A percentile compares a stretch with the other conserved stretches of the same genome.
These are phyloP conservation scores for Callyntrura guangdongensis DNA, from an alignment of 2,888 invertebrate species.

Conservation along the genomic window DNA sequence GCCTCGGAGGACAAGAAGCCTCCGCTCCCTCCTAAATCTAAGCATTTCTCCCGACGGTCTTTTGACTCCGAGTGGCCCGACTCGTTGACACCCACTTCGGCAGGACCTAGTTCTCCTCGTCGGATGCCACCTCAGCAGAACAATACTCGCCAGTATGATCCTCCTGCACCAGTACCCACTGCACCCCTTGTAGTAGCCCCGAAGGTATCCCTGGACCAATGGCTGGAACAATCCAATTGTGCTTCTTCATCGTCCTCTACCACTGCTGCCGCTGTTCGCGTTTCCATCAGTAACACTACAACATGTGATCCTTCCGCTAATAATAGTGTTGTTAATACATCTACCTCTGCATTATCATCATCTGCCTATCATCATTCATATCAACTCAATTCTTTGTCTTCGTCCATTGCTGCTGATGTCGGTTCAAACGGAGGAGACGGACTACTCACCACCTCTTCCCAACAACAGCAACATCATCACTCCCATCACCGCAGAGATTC, in stretches of 20 bases:
- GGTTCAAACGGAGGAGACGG: slow-evolving; percentile 27
- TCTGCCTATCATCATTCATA: slow-evolving; percentile 43
- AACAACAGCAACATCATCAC: not conserved
- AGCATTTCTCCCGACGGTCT: slow-evolving; percentile 82
- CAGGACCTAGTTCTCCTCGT: slow-evolving; percentile 67
- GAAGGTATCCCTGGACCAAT: slow-evolving; percentile 80
- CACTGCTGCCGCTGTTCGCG: slow-evolving; percentile 51
- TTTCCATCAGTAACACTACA: slow-evolving; percentile 66
- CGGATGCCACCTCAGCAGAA: slow-evolving; percentile 46
- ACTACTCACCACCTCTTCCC: slow-evolving; percentile 45
- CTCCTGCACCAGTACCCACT: slow-evolving; percentile 17
- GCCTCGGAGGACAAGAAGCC: slow-evolving; percentile 74
- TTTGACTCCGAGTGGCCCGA: slow-evolving; percentile 82
- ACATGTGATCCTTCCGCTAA: slow-evolving; percentile 53
- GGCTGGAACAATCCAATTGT: slow-evolving; percentile 82
- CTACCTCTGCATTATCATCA: slow-evolving; percentile 64
- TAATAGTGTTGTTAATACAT: slow-evolving; percentile 54
- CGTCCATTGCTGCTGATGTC: slow-evolving; percentile 39
- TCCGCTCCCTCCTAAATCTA: slow-evolving; percentile 84
- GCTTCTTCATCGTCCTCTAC: slow-evolving; percentile 35
- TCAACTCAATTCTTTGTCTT: slow-evolving; percentile 68
- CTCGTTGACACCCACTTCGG: slow-evolving; percentile 71
- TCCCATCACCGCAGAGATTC: slow-evolving; percentile 17
- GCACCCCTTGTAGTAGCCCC: slow-evolving; percentile 68
- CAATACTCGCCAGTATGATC: slow-evolving; percentile 3